phyloP scores from a whole-genome alignment of 2,888 invertebrate species.

The Pachydiplax longipennis region DNA sequence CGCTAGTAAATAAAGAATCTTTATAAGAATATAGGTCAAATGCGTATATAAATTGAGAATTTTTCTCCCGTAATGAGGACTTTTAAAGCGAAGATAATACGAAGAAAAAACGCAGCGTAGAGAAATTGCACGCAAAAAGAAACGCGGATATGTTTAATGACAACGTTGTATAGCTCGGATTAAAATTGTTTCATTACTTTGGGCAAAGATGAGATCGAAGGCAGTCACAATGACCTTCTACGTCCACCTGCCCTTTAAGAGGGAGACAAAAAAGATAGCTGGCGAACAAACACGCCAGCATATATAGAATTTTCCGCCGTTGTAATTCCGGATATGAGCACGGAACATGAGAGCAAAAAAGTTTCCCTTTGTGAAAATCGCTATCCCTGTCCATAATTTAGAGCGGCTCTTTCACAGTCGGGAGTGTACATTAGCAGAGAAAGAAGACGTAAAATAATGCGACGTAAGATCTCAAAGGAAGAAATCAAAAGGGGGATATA shows the following conservation, averaged over 20 bases:
- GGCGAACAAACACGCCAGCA: background rate
- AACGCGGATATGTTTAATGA: too few relatives aligned
- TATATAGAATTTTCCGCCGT: slow-evolving; percentile 12
- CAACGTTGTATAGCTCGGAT: too few relatives aligned
- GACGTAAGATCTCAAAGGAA: background rate
- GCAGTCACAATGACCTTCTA: background rate
- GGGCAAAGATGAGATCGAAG: too few relatives aligned
- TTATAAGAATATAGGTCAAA: too few relatives aligned
- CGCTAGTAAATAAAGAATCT: too few relatives aligned
- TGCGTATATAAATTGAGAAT: too few relatives aligned
- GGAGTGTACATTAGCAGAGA: background rate
- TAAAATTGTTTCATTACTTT: background rate
- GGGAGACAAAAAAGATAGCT: background rate
- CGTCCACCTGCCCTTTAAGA: background rate
- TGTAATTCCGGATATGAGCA: slow-evolving; percentile 20
- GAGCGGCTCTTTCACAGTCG: slow-evolving; percentile 5
- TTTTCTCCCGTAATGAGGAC: too few relatives aligned
- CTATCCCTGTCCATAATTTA: background rate
- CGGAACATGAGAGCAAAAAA: background rate
- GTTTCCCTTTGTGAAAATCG: background rate
- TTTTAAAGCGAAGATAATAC: too few relatives aligned
- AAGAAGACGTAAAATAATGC: background rate
- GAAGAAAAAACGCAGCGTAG: too few relatives aligned
- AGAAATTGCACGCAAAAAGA: too few relatives aligned
- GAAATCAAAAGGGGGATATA: background rate